A percentile compares a stretch with the other conserved stretches of the same genome.
These are phyloP conservation scores for Cinclus mexicanus DNA, from an alignment of 2,113 vertebrate species.

Conservation along the genomic window DNA sequence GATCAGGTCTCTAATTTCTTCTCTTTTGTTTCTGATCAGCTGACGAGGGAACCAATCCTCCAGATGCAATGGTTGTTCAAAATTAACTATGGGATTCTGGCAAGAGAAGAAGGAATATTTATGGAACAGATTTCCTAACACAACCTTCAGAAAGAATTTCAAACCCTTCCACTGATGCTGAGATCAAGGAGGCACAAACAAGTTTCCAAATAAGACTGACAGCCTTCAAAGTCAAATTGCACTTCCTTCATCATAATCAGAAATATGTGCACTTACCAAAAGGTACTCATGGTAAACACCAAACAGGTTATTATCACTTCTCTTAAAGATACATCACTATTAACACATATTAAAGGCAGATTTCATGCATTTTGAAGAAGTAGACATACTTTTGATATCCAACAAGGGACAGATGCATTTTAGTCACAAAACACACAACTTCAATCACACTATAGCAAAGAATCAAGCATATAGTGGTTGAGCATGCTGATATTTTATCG, in stretches of 20 bases:
- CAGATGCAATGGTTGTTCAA: slow-evolving; percentile 87
- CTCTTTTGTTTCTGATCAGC: slow-evolving; percentile 89
- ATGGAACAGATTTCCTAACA: neutral
- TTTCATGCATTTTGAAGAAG: neutral
- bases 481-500: neutral
- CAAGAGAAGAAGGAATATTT: slow-evolving; percentile 30
- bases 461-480: neutral
- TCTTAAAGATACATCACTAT: neutral
- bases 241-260: neutral
- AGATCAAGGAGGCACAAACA: neutral
- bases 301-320: neutral
- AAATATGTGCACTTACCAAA: neutral
- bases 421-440: neutral
- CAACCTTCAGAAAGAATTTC: neutral
- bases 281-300: neutral
- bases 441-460: neutral
- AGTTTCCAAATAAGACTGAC: neutral
- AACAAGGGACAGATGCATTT: neutral
- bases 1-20: slow-evolving; percentile 90
- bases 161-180: neutral
- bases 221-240: neutral
- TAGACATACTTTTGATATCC: neutral
- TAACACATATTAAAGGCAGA: neutral
- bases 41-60: slow-evolving; percentile 91
- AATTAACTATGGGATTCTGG: slow-evolving; percentile 92